Base-by-base conservation (phyloP, 2,113 vertebrate genomes). In the Myotis brandtii region DNA sequence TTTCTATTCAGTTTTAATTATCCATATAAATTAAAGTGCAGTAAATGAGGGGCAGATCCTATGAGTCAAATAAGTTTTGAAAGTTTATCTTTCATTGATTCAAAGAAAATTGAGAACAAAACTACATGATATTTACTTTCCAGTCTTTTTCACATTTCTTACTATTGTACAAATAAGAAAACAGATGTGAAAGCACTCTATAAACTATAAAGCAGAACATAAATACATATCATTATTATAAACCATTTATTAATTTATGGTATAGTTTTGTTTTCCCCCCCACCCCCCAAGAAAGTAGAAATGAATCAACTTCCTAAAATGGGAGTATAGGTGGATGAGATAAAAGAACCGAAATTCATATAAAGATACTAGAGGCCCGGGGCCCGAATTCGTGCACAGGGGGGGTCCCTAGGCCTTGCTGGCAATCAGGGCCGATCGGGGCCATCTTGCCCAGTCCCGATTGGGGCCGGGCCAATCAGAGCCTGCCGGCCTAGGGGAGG, bases 1-100 rank as follows among this genome's bases (percentile, higher is more conserved):
- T 94, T 97, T 96, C 50, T 93, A 94, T 92, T 96, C 91, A 85
- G 62, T 87, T 96, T 95, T 95, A 97, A 95, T 96, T 97, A 98
- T 85, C 54, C 0, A 96, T 95, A 96, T 95, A 94, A 95, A 97
- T 93, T 96, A 93, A 97, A 96, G 94, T 25, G 1, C 17, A 73
- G 14, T 92, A 95, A 97, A 86, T 96, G 64, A 91, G 94, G 91
- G 91, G 0, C 5, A n/a, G 46, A 88, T 52, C 40, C 76, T 86
- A 93, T 16, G 48, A 16, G 86, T 72, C 79, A 96, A 62, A 25
- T 43, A 95, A 83, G 59, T 89, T 94, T 86, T 89, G 89, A 77
- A 10, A 88, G 48, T 81, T 83, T 95, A 87, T 97, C 91, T 89
- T 93, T 91, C 81, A 40, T 67, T 91, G 40, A 93, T 40, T 87